phyloP scores from a whole-genome alignment of 2,797 vertebrate species.

The Fundulus diaphanus region DNA sequence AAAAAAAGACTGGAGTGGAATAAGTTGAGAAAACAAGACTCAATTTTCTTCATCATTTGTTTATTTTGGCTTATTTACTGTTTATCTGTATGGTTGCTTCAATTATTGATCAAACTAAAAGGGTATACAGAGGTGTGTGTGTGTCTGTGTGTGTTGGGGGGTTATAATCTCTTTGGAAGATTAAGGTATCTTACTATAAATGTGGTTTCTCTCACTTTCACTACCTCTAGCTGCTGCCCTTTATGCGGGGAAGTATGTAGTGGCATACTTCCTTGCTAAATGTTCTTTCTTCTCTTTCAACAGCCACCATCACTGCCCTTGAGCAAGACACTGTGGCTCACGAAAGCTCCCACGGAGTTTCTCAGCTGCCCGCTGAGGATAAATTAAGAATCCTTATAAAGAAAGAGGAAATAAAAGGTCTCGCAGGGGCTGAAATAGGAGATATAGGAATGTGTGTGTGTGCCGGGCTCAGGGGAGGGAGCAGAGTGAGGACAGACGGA shows the following conservation, averaged over 20 bases:
- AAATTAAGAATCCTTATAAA: constrained; percentile 33
- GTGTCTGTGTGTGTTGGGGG: no score
- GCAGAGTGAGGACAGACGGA: constrained; percentile 60
- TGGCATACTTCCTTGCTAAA: constrained; percentile 1
- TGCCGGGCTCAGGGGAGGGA: constrained; percentile 42
- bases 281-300: constrained; percentile 14
- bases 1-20: not conserved
- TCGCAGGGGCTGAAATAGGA: constrained; percentile 57
- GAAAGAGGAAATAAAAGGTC: constrained; percentile 52
- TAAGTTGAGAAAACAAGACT: not conserved
- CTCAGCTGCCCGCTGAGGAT: constrained; percentile 5
- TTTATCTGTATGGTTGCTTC: rapidly evolving
- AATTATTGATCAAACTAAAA: not conserved
- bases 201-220: not conserved
- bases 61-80: not conserved
- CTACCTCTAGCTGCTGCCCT: constrained; percentile 1
- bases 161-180: not conserved
- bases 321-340: constrained; percentile 18
- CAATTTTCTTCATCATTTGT: not conserved
- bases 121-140: not conserved
- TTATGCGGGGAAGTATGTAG: not conserved
- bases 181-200: not conserved
- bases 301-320: constrained; percentile 12
- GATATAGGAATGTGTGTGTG: constrained; percentile 64
- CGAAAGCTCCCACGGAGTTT: constrained; percentile 1